These are phyloP conservation scores for Sturnira hondurensis DNA, from an alignment of 2,113 vertebrate genomes.

Conservation along the genomic window DNA sequence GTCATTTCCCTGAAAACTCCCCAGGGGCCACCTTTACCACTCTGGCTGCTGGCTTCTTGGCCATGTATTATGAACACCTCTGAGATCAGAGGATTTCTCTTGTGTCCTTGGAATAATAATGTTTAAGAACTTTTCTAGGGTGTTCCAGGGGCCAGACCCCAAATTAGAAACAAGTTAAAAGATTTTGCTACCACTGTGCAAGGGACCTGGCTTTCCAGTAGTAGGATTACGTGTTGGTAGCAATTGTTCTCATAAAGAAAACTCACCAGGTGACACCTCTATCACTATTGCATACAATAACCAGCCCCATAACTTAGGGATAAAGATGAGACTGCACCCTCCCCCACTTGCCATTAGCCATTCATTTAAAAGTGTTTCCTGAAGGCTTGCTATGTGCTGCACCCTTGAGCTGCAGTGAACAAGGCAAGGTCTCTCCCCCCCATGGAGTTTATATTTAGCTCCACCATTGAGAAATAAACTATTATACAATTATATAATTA, in stretches of 20 bases:
- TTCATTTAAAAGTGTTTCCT: not conserved
- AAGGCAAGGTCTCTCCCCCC: not conserved
- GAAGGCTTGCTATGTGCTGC: not conserved
- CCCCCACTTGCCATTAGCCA: not conserved
- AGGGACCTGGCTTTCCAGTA: not conserved
- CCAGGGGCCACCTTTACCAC: not conserved
- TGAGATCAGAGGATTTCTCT: not conserved
- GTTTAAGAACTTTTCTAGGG: not conserved
- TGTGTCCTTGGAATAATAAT: not conserved
- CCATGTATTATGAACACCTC: not conserved
- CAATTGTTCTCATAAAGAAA: not conserved
- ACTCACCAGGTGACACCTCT: not conserved
- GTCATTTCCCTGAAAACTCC: not conserved
- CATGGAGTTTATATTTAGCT: not conserved
- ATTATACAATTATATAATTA: constrained; percentile 44
- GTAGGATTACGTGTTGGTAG: not conserved
- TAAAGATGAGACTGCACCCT: not conserved
- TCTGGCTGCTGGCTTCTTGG: not conserved
- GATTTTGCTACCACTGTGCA: not conserved
- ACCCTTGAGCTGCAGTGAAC: not conserved
- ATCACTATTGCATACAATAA: not conserved
- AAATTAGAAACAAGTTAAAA: not conserved
- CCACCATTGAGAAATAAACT: not conserved
- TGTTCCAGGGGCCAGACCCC: not conserved
- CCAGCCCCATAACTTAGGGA: not conserved